phyloP scores from a whole-genome alignment of 2,797 vertebrate genomes.

The Neosilurus hyrtlii region DNA sequence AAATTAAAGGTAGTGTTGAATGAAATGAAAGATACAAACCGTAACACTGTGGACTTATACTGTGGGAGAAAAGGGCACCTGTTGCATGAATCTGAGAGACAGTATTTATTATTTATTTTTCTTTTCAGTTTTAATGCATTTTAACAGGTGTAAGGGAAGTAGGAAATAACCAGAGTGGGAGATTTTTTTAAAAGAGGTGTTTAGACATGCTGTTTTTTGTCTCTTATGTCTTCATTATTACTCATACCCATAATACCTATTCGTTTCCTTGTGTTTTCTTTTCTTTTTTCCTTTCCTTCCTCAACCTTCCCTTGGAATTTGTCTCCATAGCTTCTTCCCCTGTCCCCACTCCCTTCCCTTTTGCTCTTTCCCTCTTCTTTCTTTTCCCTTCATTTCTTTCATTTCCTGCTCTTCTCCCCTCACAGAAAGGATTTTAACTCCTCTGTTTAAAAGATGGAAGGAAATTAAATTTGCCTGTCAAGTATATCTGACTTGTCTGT shows the following conservation, averaged over 20 bases:
- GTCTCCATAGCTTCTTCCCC: no score
- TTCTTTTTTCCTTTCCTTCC: neutral
- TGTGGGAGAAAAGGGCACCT: constrained; percentile 62
- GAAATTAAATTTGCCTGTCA: constrained; percentile 68
- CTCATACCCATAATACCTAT: constrained; percentile 1
- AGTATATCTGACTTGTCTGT: constrained; percentile 62
- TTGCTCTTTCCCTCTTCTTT: no score
- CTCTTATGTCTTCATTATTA: constrained; percentile 65
- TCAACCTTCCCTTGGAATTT: neutral
- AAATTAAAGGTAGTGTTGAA: constrained; percentile 45
- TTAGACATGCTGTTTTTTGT: constrained; percentile 65
- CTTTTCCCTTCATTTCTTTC: neutral
- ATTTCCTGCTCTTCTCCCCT: neutral
- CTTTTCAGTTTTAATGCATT: neutral
- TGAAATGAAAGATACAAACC: constrained; percentile 62
- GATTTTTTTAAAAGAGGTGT: neutral
- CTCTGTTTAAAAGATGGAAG: constrained; percentile 67
- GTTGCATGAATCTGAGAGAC: constrained; percentile 37
- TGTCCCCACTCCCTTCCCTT: no score
- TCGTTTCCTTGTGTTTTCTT: neutral
- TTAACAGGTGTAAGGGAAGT: neutral
- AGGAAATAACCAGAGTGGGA: neutral
- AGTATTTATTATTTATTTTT: constrained; percentile 3
- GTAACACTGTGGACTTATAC: constrained; percentile 80
- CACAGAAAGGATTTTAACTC: neutral